A percentile compares a stretch with the other conserved stretches of the same genome.
phyloP scores from a whole-genome alignment of 1,140 invertebrate species.

The Drosophila albomicans region DNA sequence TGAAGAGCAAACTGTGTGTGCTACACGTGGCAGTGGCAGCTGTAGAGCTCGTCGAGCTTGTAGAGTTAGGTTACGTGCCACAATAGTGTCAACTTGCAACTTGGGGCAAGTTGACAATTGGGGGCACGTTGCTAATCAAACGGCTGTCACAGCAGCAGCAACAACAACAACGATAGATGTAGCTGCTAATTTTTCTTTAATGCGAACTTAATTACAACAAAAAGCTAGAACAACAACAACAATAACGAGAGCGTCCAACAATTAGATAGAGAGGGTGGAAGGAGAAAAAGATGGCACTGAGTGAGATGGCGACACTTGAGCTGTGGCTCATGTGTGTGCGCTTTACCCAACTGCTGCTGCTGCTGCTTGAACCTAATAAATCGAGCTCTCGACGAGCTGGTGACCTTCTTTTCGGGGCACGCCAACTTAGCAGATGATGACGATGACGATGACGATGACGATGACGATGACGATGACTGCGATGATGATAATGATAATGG shows the following conservation, averaged over 20 bases:
- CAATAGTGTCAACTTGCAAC: constrained; percentile 38
- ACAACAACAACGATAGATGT: constrained; percentile 37
- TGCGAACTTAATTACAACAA: constrained; percentile 78
- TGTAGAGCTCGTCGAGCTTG: neutral
- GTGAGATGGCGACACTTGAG: constrained; percentile 61
- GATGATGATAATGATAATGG: constrained; percentile 23
- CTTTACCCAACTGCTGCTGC: constrained; percentile 50
- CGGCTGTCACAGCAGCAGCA: constrained; percentile 31
- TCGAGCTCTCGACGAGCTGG: constrained; percentile 71
- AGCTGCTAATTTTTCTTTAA: constrained; percentile 78
- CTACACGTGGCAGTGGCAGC: constrained; percentile 9
- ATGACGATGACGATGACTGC: constrained; percentile 15
- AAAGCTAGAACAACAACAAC: constrained; percentile 9
- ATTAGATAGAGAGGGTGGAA: constrained; percentile 38
- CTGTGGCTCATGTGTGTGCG: constrained; percentile 21
- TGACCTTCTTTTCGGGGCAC: constrained; percentile 72
- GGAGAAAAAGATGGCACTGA: constrained; percentile 5
- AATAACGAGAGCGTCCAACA: constrained; percentile 47
- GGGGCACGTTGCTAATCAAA: constrained; percentile 56
- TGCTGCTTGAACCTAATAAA: constrained; percentile 78
- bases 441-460: constrained; percentile 17
- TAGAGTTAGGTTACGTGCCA: constrained; percentile 35
- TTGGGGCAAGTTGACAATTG: constrained; percentile 31
- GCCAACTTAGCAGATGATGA: constrained; percentile 13
- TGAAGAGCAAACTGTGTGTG: too few relatives aligned